Percentiles rank a stretch among this genome's conserved stretches.
Evolutionary conservation across 2,797 vertebrate species (phyloP).

Genomic region (Neosilurus hyrtlii): DNA sequence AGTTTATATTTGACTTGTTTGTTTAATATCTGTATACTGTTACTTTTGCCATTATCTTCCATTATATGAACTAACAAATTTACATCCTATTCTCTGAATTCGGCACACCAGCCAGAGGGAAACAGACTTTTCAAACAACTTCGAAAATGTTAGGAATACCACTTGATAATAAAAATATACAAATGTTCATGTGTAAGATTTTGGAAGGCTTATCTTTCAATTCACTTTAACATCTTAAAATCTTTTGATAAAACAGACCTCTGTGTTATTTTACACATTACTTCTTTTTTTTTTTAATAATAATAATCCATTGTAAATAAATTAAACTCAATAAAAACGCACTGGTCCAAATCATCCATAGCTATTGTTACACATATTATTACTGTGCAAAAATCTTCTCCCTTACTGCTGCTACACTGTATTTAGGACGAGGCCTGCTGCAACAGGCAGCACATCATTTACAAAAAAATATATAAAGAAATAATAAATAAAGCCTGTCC

Average conservation of each 20-base stretch:
- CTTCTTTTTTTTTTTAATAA: neutral
- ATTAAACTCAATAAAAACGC: neutral
- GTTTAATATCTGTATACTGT: no score
- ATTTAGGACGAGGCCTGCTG: neutral
- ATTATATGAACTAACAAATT: no score
- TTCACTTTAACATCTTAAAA: no score
- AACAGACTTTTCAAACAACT: no score
- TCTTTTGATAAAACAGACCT: neutral
- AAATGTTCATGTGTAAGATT: no score
- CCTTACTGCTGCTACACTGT: neutral
- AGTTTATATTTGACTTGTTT: no score
- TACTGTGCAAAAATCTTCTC: neutral
- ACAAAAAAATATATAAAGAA: neutral
- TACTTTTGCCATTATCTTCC: no score
- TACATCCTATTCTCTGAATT: no score
- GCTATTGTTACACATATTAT: neutral
- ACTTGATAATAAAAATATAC: no score
- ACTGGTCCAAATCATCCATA: neutral
- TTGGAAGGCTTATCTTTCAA: no score
- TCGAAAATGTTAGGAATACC: no score
- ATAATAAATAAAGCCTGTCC: neutral
- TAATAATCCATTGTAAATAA: neutral
- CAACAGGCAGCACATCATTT: neutral
- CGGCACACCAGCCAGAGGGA: no score
- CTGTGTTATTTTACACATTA: neutral